Evolutionary conservation across 2,888 invertebrate species (phyloP).

Genomic region (Sialis fuliginosa): DNA sequence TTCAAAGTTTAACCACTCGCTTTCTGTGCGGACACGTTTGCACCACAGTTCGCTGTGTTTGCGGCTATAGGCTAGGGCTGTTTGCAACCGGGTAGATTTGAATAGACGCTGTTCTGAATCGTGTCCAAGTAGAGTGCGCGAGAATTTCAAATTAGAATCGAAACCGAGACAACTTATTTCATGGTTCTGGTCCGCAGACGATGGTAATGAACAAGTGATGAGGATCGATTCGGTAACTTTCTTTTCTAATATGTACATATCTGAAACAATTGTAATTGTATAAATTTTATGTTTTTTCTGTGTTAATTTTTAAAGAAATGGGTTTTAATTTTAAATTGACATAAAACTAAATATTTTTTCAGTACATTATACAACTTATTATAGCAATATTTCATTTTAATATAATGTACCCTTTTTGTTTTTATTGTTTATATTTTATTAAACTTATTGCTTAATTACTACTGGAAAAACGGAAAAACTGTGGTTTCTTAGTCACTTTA

Average conservation of each 20-base stretch:
- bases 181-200: conserved; percentile 29
- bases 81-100: conserved; percentile 42
- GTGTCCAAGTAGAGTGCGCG: conserved; percentile 40
- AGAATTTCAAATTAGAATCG: conserved; percentile 34
- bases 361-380: too few relatives aligned
- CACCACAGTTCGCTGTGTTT: conserved; percentile 44
- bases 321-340: too few relatives aligned
- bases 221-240: conserved; percentile 44
- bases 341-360: too few relatives aligned
- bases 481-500: too few relatives aligned
- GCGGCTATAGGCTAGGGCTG: conserved; percentile 46
- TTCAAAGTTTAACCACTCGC: not conserved
- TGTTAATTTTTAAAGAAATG: too few relatives aligned
- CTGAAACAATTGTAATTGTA: conserved; percentile 16
- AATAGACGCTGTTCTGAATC: conserved; percentile 43
- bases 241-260: conserved; percentile 38
- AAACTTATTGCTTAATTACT: too few relatives aligned
- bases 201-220: conserved; percentile 43
- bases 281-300: too few relatives aligned
- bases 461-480: too few relatives aligned
- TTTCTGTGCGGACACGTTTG: conserved; percentile 30
- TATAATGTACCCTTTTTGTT: too few relatives aligned
- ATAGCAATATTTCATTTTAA: too few relatives aligned
- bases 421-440: too few relatives aligned
- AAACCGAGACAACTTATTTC: conserved; percentile 33